phyloP scores from a whole-genome alignment of 2,113 vertebrate genomes.

The Hystrix brachyura region DNA sequence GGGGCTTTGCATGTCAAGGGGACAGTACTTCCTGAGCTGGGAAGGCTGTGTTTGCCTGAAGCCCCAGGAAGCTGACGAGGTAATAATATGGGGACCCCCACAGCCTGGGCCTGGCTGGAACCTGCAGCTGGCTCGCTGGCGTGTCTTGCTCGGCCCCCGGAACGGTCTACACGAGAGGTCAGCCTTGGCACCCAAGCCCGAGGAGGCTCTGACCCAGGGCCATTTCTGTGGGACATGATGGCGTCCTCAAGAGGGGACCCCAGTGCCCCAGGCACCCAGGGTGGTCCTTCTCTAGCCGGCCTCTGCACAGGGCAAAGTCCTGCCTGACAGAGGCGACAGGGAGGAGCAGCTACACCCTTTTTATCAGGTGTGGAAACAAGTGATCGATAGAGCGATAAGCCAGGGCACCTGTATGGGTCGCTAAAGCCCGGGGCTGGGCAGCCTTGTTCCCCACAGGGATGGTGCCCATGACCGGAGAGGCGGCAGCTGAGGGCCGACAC shows the following conservation, averaged over 20 bases:
- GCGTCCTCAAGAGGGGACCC: not conserved
- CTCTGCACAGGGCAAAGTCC: not conserved
- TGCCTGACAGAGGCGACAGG: not conserved
- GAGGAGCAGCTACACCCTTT: not conserved
- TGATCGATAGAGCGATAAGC: not conserved
- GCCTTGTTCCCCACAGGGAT: not conserved
- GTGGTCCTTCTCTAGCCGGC: not conserved
- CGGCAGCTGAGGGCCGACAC: not conserved
- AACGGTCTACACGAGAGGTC: conserved; percentile 87
- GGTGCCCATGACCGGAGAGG: not conserved
- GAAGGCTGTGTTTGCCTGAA: conserved; percentile 93
- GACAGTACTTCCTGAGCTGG: conserved; percentile 91
- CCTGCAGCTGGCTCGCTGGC: not conserved
- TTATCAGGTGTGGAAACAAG: not conserved
- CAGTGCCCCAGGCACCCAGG: not conserved
- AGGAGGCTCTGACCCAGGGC: not conserved
- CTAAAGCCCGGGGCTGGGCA: not conserved
- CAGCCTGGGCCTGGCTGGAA: conserved; percentile 75
- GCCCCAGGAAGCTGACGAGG: conserved; percentile 95
- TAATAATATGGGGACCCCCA: conserved; percentile 92
- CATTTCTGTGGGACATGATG: not conserved
- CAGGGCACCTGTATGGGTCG: not conserved
- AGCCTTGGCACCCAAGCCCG: conserved; percentile 79
- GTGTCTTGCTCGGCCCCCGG: conserved; percentile 82
- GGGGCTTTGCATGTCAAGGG: conserved; percentile 92